Percentiles rank a stretch among this genome's conserved stretches.
These are phyloP conservation scores for Toxotes jaculatrix DNA, from an alignment of 2,113 vertebrate genomes.

Conservation along the genomic window DNA sequence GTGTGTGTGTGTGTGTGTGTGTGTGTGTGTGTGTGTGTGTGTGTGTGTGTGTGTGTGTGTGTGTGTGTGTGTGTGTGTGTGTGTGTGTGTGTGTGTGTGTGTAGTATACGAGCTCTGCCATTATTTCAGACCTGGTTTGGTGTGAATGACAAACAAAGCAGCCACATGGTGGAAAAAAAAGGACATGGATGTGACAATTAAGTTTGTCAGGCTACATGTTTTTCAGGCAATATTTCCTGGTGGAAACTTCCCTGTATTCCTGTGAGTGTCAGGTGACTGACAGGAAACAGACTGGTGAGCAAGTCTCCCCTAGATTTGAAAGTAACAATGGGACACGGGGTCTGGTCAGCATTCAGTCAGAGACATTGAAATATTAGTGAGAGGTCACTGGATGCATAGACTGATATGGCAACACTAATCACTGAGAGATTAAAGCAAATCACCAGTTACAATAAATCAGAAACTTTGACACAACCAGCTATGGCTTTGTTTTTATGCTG, in stretches of 20 bases:
- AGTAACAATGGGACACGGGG: slow-evolving; percentile 36
- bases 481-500: neutral
- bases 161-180: slow-evolving; percentile 5
- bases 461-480: neutral
- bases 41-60: no score
- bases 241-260: slow-evolving; percentile 24
- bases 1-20: no score
- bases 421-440: neutral
- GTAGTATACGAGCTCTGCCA: slow-evolving; percentile 16
- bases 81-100: no score
- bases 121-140: slow-evolving; percentile 48
- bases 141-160: slow-evolving; percentile 43
- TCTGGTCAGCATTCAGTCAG: slow-evolving; percentile 36
- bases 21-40: no score
- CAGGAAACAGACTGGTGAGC: slow-evolving; percentile 40
- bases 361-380: neutral
- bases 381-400: neutral
- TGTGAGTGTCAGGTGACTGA: slow-evolving; percentile 49
- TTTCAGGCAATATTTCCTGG: slow-evolving; percentile 52
- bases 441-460: neutral
- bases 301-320: slow-evolving; percentile 1
- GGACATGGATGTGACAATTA: slow-evolving; percentile 46
- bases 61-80: no score
- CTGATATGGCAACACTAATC: neutral
- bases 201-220: slow-evolving; percentile 50